A percentile compares a stretch with the other conserved stretches of the same genome.
phyloP scores from a whole-genome alignment of 1,140 invertebrate species.

The Maconellicoccus hirsutus region DNA sequence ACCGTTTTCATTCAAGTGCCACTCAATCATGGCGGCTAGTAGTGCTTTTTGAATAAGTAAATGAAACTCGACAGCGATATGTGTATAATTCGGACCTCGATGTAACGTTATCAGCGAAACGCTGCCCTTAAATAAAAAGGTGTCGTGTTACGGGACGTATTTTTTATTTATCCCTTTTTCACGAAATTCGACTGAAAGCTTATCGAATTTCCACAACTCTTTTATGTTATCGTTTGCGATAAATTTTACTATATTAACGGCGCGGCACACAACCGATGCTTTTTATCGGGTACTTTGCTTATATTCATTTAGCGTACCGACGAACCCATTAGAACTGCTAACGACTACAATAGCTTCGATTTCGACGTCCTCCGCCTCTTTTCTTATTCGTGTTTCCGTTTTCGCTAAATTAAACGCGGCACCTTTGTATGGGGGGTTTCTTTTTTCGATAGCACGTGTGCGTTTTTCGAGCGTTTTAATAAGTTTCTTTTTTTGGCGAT shows the following conservation, averaged over 20 bases:
- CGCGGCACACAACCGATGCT: neutral
- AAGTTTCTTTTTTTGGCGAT: no score
- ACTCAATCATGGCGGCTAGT: no score
- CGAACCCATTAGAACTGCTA: neutral
- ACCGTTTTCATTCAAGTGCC: no score
- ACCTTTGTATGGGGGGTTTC: neutral
- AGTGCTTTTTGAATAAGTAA: no score
- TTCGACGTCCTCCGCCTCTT: neutral
- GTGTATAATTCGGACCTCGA: no score
- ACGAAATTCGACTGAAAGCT: neutral
- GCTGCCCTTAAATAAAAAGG: neutral
- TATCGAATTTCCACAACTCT: conserved; percentile 8
- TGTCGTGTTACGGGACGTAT: neutral
- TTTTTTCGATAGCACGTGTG: no score
- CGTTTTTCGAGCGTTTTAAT: no score
- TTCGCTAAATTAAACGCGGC: neutral
- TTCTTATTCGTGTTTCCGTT: neutral
- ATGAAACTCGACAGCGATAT: no score
- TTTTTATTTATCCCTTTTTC: neutral
- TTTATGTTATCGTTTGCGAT: neutral
- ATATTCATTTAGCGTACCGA: neutral
- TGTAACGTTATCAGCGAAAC: no score
- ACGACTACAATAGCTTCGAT: neutral
- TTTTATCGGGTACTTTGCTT: neutral
- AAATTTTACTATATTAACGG: neutral